Evolutionary conservation across 35 echinoderm and acorn worm genomes (phyloP), one percentile per base, ranked within the genome.

Genomic region (Patiria miniata): DNA sequence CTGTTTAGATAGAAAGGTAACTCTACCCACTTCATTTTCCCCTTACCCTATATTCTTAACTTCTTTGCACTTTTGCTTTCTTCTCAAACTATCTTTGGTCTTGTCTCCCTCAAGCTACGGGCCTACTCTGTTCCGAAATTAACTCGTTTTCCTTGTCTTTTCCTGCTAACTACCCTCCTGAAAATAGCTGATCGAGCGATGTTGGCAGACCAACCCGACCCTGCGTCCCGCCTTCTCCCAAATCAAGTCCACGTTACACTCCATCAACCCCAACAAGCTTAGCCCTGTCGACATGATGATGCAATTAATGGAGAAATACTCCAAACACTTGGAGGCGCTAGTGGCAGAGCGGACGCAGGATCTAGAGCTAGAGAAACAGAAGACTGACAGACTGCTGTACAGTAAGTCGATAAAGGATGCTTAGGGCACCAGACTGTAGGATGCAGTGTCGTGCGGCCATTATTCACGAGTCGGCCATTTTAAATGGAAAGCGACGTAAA

Each of bases 301-400:
- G 96, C 96, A 99, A 61, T 83, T 99, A 21, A 99, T 99, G 96
- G 96, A 99, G 87, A 99, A 99, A 52, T 99, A 99, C 68, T 99
- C 96, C 30, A 91, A 91, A 47, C 96, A 99, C 86, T 83, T 99
- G 8, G 96, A 99, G 44, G 77, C 87, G 15, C 60, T 99, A 28
- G 96, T 99, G 7, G 90, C 89, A 16, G 96, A 99, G 79, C 89
- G 93, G 53, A 95, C 92, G 8, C 92, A 94, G 37, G 93, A 95
- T 81, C 84, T 99, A 5, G 58, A 94, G 18, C 55, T 94, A 8
- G 95, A 94, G 77, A 99, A 99, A 78, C 96, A 99, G 51, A 99
- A 99, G 80, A 99, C 96, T 68, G 93, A 95, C 59, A 86, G 96
- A 81, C 81, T 99, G 79, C 90, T 99, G 0, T 99, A 98, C 56